Evolutionary conservation across 2,888 invertebrate species (phyloP).

Genomic region (Norana najaformis): DNA sequence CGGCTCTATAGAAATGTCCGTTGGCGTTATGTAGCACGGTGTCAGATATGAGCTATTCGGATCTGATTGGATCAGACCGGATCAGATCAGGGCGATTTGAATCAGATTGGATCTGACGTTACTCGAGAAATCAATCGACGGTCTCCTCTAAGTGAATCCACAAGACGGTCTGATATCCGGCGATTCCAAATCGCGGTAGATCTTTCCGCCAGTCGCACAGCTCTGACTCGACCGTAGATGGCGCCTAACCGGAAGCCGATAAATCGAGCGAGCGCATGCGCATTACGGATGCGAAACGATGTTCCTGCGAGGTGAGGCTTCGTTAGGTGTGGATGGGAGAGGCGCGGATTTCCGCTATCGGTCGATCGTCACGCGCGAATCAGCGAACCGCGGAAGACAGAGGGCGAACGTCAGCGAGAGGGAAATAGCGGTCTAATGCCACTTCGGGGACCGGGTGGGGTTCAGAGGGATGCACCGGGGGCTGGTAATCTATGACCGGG

Average conservation of each 20-base stretch:
- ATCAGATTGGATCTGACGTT: not conserved
- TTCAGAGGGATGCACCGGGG: not conserved
- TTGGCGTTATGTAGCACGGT: too few relatives aligned
- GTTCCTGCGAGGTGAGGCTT: not conserved
- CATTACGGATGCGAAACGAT: not conserved
- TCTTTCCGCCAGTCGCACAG: not conserved
- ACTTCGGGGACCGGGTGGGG: not conserved
- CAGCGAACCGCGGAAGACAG: conserved; percentile 9
- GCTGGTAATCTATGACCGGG: not conserved
- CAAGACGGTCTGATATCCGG: not conserved
- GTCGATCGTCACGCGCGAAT: not conserved
- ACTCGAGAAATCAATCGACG: not conserved
- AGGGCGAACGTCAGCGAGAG: not conserved
- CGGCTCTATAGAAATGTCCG: too few relatives aligned
- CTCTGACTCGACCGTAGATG: not conserved
- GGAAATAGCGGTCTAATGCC: conserved; percentile 16
- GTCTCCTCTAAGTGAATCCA: too few relatives aligned
- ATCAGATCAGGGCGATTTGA: not conserved
- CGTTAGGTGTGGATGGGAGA: not conserved
- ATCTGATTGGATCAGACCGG: not conserved
- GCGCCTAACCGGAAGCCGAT: not conserved
- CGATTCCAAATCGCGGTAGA: not conserved
- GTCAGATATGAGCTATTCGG: not conserved
- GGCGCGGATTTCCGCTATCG: not conserved
- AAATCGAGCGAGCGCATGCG: not conserved